phyloP scores from a whole-genome alignment of 2,888 invertebrate species.

The Lepidonotus clava region DNA sequence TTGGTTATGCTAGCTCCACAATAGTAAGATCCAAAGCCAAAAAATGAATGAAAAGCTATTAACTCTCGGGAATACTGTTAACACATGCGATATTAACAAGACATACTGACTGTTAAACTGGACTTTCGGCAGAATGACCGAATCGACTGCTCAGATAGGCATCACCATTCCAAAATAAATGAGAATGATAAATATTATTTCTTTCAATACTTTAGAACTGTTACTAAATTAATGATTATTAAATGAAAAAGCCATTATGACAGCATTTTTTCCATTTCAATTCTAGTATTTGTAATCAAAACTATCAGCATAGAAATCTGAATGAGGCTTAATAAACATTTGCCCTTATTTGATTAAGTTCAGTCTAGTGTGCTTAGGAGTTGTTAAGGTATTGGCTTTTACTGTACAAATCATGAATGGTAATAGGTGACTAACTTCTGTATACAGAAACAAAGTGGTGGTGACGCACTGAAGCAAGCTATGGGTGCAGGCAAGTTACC shows the following conservation, averaged over 20 bases:
- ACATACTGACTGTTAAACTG: background rate
- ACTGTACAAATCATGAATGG: constrained; percentile 9
- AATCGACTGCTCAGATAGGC: background rate
- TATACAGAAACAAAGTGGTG: background rate
- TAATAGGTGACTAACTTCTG: background rate
- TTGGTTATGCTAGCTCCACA: constrained; percentile 4
- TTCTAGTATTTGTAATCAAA: constrained; percentile 18
- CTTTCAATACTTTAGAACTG: background rate
- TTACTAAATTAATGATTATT: background rate
- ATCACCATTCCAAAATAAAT: background rate
- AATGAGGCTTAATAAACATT: background rate
- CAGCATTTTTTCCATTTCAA: background rate
- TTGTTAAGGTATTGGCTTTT: background rate
- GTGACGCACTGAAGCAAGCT: constrained; percentile 36
- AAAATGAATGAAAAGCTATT: background rate
- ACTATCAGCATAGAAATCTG: background rate
- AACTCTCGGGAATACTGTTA: background rate
- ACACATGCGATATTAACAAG: background rate
- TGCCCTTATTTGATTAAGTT: constrained; percentile 1
- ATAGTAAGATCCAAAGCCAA: constrained; percentile 6
- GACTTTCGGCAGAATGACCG: too few species aligned
- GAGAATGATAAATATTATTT: background rate
- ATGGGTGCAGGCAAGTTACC: background rate
- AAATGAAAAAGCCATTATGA: background rate
- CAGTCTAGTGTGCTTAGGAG: constrained; percentile 36